These are phyloP conservation scores for Coranthus polyacanthus DNA, from an alignment of 2,797 vertebrate genomes.

Conservation along the genomic window DNA sequence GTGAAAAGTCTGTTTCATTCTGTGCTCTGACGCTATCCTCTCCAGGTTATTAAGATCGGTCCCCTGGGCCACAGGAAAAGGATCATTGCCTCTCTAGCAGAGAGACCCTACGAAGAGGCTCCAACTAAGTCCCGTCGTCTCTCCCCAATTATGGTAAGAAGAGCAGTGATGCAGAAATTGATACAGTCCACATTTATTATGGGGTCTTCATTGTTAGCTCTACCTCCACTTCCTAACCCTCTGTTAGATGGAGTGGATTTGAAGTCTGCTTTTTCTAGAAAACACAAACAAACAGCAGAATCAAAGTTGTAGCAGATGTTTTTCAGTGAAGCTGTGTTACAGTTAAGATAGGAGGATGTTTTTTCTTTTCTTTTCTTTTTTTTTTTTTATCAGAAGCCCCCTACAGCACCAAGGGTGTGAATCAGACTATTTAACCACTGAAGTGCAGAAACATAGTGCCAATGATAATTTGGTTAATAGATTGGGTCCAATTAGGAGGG, in stretches of 20 bases:
- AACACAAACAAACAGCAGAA: slow-evolving; percentile 2
- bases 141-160: slow-evolving; percentile 93
- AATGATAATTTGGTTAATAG: slow-evolving; percentile 35
- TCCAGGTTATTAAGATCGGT: slow-evolving; percentile 94
- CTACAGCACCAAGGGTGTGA: slow-evolving; percentile 1
- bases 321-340: neutral
- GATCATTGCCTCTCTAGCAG: slow-evolving; percentile 95
- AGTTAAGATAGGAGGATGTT: neutral
- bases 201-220: neutral
- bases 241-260: neutral
- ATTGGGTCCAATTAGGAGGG: slow-evolving; percentile 35
- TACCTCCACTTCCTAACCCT: too few relatives aligned
- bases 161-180: slow-evolving; percentile 18
- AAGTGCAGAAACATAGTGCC: slow-evolving; percentile 35
- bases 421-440: slow-evolving; percentile 30
- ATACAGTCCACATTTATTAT: slow-evolving; percentile 4
- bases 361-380: neutral
- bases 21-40: slow-evolving; percentile 26
- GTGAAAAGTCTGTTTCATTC: slow-evolving; percentile 27
- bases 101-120: slow-evolving; percentile 95
- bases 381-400: slow-evolving; percentile 16
- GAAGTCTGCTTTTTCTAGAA: neutral
- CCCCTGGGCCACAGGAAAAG: slow-evolving; percentile 96
- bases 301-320: neutral
- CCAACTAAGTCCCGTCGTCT: slow-evolving; percentile 94